A percentile compares a stretch with the other conserved stretches of the same genome.
These are phyloP conservation scores for Todiramphus saurophagus DNA, from an alignment of 2,113 vertebrate species.

Conservation along the genomic window DNA sequence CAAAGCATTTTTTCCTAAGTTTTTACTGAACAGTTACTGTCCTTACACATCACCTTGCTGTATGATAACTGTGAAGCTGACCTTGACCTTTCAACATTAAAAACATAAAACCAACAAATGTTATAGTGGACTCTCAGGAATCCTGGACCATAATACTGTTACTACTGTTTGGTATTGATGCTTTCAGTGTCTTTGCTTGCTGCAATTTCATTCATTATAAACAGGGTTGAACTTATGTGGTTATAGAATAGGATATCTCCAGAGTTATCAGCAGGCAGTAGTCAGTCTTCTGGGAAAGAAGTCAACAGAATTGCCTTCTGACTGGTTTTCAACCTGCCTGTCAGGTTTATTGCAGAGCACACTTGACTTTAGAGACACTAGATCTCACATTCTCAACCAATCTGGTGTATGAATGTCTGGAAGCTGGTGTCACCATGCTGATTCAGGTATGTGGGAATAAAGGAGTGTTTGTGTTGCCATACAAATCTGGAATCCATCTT, in stretches of 20 bases:
- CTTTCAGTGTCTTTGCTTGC: not conserved
- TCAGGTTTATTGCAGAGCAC: not conserved
- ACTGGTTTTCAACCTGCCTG: not conserved
- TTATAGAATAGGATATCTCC: not conserved
- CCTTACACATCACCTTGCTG: not conserved
- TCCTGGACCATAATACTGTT: not conserved
- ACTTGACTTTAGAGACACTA: not conserved
- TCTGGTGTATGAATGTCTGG: not conserved
- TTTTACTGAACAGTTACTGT: not conserved
- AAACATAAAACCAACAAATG: not conserved
- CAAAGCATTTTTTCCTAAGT: not conserved
- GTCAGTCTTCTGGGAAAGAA: not conserved
- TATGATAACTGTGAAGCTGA: not conserved
- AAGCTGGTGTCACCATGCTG: not conserved
- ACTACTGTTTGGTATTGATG: not conserved
- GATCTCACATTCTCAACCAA: not conserved
- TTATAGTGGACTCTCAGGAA: not conserved
- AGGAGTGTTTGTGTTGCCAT: not conserved
- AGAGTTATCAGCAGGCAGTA: not conserved
- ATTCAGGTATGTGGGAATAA: not conserved
- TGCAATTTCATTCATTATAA: not conserved
- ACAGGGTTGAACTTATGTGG: not conserved
- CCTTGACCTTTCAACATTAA: not conserved
- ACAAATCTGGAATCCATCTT: not conserved
- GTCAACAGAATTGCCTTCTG: not conserved